phyloP scores from a whole-genome alignment of 2,797 vertebrate genomes.

The Hozukius guyotensis region DNA sequence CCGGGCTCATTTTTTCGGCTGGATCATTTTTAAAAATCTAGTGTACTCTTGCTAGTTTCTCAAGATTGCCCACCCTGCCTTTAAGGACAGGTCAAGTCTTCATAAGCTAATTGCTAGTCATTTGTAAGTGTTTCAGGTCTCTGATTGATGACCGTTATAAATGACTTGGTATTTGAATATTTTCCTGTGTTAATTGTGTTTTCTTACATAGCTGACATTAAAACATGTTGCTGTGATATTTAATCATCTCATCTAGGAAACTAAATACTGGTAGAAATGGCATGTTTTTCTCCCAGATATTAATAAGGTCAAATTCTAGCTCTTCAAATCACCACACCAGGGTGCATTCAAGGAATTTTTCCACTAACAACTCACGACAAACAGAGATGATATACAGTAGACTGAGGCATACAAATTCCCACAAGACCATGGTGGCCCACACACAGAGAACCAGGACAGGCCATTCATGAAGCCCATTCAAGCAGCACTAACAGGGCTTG shows the following conservation, averaged over 20 bases:
- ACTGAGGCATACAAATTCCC: constrained; percentile 35
- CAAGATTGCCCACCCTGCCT: no score
- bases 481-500: constrained; percentile 72
- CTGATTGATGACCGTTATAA: background rate
- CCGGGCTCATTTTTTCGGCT: no score
- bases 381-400: constrained; percentile 42
- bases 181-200: background rate
- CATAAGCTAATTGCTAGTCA: background rate
- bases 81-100: background rate
- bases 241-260: background rate
- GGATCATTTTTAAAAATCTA: no score
- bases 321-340: background rate
- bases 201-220: background rate
- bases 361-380: background rate
- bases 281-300: background rate
- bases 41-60: no score
- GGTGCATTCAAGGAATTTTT: constrained; percentile 15
- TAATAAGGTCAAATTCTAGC: background rate
- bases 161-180: background rate
- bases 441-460: constrained; percentile 59
- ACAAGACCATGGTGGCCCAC: constrained; percentile 47
- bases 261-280: background rate
- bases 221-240: background rate
- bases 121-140: background rate
- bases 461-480: constrained; percentile 72